Evolutionary conservation across 1,140 invertebrate genomes (phyloP).

Genomic region (Tyrophagus putrescentiae): DNA sequence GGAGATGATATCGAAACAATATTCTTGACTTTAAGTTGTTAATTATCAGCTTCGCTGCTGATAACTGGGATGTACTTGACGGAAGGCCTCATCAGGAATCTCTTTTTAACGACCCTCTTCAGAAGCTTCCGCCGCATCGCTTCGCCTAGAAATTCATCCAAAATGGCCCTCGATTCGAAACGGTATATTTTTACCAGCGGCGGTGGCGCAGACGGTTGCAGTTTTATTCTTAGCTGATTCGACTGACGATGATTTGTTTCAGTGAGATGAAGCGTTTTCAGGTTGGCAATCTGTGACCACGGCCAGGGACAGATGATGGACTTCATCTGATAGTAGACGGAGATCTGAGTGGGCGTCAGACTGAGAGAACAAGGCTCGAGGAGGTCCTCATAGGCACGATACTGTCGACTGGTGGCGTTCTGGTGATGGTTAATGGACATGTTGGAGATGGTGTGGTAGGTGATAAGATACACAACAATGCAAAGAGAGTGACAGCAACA

Average conservation of each 20-base stretch:
- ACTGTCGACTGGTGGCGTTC: conserved; percentile 10
- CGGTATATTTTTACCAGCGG: conserved; percentile 8
- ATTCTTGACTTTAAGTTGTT: too few relatives aligned
- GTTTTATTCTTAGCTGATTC: neutral
- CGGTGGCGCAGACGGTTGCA: neutral
- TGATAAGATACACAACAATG: too few relatives aligned
- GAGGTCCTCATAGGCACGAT: conserved; percentile 12
- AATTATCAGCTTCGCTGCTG: too few relatives aligned
- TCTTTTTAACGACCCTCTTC: neutral
- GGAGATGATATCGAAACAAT: too few relatives aligned
- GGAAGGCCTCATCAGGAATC: neutral
- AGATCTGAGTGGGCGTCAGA: neutral
- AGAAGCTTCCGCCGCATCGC: neutral
- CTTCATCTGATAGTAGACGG: conserved; percentile 12
- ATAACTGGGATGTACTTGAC: conserved; percentile 7
- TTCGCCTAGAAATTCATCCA: conserved; percentile 8
- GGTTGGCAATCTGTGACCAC: neutral
- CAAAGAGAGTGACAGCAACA: too few relatives aligned
- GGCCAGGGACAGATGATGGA: neutral
- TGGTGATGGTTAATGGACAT: too few relatives aligned
- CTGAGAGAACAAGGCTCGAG: neutral
- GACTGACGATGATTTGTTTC: neutral
- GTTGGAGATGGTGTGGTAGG: too few relatives aligned
- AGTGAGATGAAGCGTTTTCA: neutral
- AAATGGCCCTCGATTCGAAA: neutral